Evolutionary conservation across 2,888 invertebrate species (phyloP), one percentile per base, ranked within the genome.

Genomic region (Hipparchia sbordonii): DNA sequence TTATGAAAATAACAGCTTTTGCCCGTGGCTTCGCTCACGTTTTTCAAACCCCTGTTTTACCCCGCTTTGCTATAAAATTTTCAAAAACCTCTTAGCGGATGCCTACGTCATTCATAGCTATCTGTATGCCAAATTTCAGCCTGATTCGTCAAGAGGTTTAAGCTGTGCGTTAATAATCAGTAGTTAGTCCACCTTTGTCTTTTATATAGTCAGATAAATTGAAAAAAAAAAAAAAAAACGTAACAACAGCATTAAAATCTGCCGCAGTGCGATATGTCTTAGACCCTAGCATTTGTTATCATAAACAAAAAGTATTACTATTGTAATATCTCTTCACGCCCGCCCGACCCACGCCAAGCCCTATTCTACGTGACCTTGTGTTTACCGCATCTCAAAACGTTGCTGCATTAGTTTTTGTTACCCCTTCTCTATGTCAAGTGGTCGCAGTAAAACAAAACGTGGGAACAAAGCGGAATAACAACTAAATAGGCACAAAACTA

Each of bases 291-390:
- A 65, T 65, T 65, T 65, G 65, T 65, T 65, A 65, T 65, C 65
- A 65, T 65, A 65, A 65, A 65, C 65, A 65, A 65, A 65, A 65
- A 65, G 51, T 65, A 65, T 65, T 65, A 39, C 65, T 33, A 65
- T 52, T 65, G 52, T 65, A 65, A 65, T 65, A 65, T 65, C 48
- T 51, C 8, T 52, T 65, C 65, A 63, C 63, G 65, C 65, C 12
- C 52, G 51, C 1, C 65, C 51, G 51, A 13, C 65, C 65, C 65
- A 52, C 65, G 33, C 65, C 12, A 62, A 52, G 52, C 52, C 63
- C 65, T 65, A 52, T 52, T 33, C 65, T 65, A 65, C 65, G 65
- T 65, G 65, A 65, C 65, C 65, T 65, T 65, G 65, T 52, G 33
- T 65, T 33, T 52, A 52, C 65, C 52, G 65, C 65, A 52, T 65